A percentile compares a stretch with the other conserved stretches of the same genome.
Evolutionary conservation across 2,888 invertebrate genomes (phyloP).

Genomic region (Cyaniris semiargus): DNA sequence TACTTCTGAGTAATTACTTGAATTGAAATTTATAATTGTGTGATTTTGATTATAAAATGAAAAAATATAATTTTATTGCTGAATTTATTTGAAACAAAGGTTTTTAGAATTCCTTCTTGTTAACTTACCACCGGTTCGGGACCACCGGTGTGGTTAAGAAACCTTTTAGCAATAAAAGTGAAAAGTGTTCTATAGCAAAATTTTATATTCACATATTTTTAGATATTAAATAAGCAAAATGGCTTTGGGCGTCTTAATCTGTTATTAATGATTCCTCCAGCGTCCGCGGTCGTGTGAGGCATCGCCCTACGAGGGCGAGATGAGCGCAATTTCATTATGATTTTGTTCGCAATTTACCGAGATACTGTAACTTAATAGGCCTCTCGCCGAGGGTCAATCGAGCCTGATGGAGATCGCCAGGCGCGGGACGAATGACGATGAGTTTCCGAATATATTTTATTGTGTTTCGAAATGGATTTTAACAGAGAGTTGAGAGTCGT

Average conservation of each 20-base stretch:
- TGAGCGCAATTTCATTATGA: constrained; percentile 17
- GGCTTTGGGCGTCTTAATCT: constrained; percentile 2
- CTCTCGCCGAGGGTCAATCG: constrained; percentile 15
- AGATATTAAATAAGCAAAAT: too few species aligned
- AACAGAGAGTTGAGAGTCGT: not conserved
- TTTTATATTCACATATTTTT: too few species aligned
- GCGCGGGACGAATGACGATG: constrained; percentile 12
- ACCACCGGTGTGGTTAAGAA: too few species aligned
- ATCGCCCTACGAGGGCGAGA: constrained; percentile 31
- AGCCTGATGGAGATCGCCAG: not conserved
- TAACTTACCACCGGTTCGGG: too few species aligned
- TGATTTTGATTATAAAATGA: not conserved
- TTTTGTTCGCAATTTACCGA: constrained; percentile 14
- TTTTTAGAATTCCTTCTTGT: too few species aligned
- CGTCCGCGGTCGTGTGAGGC: constrained; percentile 38
- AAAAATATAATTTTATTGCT: too few species aligned
- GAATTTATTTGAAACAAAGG: too few species aligned
- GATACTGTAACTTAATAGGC: constrained; percentile 15
- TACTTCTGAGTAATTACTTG: not conserved
- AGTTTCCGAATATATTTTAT: not conserved
- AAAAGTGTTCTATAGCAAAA: too few species aligned
- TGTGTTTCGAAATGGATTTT: not conserved
- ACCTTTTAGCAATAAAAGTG: too few species aligned
- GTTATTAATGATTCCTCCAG: constrained; percentile 36
- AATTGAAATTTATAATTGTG: not conserved